These are phyloP conservation scores for Microcaecilia unicolor DNA, from an alignment of 2,797 vertebrate genomes.

Conservation along the genomic window DNA sequence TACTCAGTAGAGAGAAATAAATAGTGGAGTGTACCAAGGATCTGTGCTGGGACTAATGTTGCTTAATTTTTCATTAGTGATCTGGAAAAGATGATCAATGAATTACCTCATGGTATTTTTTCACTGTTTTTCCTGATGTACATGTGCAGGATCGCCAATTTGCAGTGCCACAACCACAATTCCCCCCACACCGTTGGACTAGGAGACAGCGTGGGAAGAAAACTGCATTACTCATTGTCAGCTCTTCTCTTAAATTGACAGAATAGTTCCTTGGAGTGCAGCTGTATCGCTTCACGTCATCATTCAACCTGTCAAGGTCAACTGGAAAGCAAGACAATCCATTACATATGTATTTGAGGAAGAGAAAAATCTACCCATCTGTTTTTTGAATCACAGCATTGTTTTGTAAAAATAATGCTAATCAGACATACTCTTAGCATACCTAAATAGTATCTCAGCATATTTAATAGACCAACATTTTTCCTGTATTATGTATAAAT, in stretches of 20 bases:
- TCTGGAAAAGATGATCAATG: too few relatives aligned
- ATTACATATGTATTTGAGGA: neutral
- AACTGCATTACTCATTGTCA: slow-evolving; percentile 73
- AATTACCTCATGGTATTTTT: slow-evolving; percentile 89
- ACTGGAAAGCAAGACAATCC: slow-evolving; percentile 54
- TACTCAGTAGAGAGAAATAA: too few relatives aligned
- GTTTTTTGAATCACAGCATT: too few relatives aligned
- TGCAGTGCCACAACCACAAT: slow-evolving; percentile 80
- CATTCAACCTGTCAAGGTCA: slow-evolving; percentile 83
- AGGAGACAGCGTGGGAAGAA: slow-evolving; percentile 94
- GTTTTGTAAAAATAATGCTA: too few relatives aligned
- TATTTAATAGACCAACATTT: too few relatives aligned
- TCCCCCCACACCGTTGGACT: slow-evolving; percentile 87
- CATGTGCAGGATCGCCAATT: slow-evolving; percentile 84
- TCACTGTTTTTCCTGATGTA: slow-evolving; percentile 66
- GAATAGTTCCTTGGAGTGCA: slow-evolving; percentile 92
- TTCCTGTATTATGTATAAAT: too few relatives aligned
- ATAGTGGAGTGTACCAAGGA: too few relatives aligned
- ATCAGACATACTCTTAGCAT: too few relatives aligned
- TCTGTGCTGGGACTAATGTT: too few relatives aligned
- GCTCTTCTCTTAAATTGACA: slow-evolving; percentile 86
- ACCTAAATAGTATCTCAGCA: too few relatives aligned
- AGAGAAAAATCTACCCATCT: too few relatives aligned
- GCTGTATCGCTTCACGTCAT: slow-evolving; percentile 88
- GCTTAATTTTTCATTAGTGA: too few relatives aligned